Evolutionary conservation across 2,797 vertebrate genomes (phyloP), one percentile per base, ranked within the genome.

Genomic region (Pseudochromis fuscus): DNA sequence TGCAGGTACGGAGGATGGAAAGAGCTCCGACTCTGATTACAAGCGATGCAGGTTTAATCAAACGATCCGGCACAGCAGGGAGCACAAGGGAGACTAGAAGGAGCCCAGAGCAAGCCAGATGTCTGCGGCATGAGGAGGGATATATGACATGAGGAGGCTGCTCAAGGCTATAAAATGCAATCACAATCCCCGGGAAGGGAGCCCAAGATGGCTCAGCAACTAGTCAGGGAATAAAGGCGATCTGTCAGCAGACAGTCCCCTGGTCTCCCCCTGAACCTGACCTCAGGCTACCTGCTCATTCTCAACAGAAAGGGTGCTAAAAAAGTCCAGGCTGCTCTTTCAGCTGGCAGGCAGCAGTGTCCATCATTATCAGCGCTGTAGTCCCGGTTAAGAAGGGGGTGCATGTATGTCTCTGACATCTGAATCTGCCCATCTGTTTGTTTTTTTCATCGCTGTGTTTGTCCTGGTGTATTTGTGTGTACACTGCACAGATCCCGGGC

Each of bases 51-150:
- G 76, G 70, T 62, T 88, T 89, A 87, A 92, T 92, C 85, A 90
- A 88, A 90, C 48, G 45, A 85, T 81, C 24, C 44, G n/a, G 58
- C 77, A 56, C 87, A 81, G 77, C 75, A 18, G 82, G 83, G 71
- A 40, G 67, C 79, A 13, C 61, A 61, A 79, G 74, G 75, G 57
- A 71, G 81, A 78, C 65, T 24, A 74, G 78, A 64, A 75, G n/a
- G 82, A 85, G 86, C 82, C 80, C 77, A 79, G 84, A 89, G 87
- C 84, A 18, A 79, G 81, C 68, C 88, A 88, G 86, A 86, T 87
- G 88, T 86, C 86, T 72, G 67, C 52, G 49, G 67, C 76, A 81
- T 18, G 70, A 89, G 70, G 82, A 77, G 56, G 57, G 71, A 78
- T 75, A 27, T 64, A 69, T 79, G 84, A 73, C 78, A 83, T 24